Evolutionary conservation across 2,113 vertebrate species (phyloP).

Genomic region (Erinaceus europaeus): DNA sequence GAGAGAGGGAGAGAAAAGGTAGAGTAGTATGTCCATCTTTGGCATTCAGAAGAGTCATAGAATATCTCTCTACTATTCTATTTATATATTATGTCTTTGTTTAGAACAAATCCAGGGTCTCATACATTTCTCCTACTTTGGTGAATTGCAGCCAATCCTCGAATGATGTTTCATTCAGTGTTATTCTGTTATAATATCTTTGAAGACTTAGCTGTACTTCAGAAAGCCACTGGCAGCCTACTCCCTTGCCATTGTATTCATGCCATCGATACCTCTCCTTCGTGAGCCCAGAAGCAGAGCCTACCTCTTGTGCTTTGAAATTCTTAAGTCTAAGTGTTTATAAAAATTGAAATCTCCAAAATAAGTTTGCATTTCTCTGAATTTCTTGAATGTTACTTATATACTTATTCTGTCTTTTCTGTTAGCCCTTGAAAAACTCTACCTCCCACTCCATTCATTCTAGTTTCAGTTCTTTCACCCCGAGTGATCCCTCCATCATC

Average conservation of each 20-base stretch:
- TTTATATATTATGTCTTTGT: too few relatives aligned
- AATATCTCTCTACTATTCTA: background rate
- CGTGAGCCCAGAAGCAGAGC: background rate
- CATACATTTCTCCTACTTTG: background rate
- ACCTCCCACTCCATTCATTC: background rate
- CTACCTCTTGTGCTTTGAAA: background rate
- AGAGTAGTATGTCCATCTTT: background rate
- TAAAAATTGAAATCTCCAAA: conserved; percentile 17
- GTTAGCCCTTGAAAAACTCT: background rate
- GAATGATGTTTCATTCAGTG: background rate
- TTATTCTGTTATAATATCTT: background rate
- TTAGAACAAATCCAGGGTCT: too few relatives aligned
- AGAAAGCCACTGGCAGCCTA: background rate
- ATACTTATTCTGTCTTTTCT: background rate
- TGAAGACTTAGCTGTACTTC: background rate
- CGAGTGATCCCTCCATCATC: background rate
- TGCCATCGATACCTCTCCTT: background rate
- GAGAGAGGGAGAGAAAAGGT: too few relatives aligned
- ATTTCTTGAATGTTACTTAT: background rate
- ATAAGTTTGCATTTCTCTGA: background rate
- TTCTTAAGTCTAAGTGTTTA: background rate
- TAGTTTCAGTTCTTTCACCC: background rate
- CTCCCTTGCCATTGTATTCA: background rate
- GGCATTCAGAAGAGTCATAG: background rate
- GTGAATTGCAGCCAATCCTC: background rate